Base-by-base conservation (phyloP, 2,113 vertebrate species). In the Vidua macroura region DNA sequence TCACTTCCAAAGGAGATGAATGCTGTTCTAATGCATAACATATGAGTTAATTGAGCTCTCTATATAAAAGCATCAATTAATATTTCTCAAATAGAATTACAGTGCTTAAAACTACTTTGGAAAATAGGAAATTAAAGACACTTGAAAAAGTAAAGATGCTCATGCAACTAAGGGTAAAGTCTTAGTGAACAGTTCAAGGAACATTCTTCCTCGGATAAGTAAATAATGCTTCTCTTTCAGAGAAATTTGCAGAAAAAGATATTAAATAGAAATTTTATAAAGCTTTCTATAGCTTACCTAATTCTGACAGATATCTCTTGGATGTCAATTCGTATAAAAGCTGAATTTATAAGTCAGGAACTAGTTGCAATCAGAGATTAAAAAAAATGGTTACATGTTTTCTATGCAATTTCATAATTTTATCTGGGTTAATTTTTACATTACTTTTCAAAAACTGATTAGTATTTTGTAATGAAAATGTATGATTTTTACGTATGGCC, bases 51-150 rank as follows among this genome's bases (percentile, higher is more conserved):
- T 31, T 35, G 43, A 91, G 33, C 28, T 90, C 24, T 67, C 58
- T 49, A 58, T 6, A 69, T 46, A 86, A 91, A 80, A 59, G 59
- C 66, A 75, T 75, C 79, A 82, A 95, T 77, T 92, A 92, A 72
- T 66, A 95, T 21, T 86, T 87, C 53, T 88, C 67, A 91, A 92
- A 93, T 10, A 48, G 58, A 7, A 46, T 82, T 88, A 83, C 69
- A 69, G 51, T 79, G 41, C 49, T 93, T 91, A 89, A 94, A 97
- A 92, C 58, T 94, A 66, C 63, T 93, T 93, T 53, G 17, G 60
- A 58, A 82, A 90, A 86, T 22, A 84, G 43, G 37, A 88, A 86
- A 86, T 49, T 41, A 64, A 49, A 84, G 56, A 90, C 23, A 80
- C 35, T 24, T 83, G 68, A 94, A 94, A 90, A 89, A 67, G 6